Evolutionary conservation across 92 coral and sea anemone species (phyloP).

Genomic region (Ricordea florida): DNA sequence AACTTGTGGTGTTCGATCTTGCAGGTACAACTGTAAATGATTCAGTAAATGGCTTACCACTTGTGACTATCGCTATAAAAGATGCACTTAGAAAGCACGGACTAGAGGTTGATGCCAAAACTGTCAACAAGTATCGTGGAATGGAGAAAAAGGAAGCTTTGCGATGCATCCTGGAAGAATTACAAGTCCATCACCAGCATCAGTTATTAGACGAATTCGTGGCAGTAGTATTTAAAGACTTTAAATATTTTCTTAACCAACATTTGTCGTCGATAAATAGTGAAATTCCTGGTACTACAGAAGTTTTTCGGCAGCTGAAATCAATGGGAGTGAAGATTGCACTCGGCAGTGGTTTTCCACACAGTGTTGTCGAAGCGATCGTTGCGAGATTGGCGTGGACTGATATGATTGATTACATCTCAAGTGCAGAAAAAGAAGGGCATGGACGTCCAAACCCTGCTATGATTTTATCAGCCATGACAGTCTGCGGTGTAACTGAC

Average conservation of each 20-base stretch:
- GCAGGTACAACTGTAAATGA: conserved; percentile 98
- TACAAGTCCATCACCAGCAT: not conserved
- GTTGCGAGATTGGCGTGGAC: conserved; percentile 70
- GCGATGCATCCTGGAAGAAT: conserved; percentile 26
- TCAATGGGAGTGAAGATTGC: conserved; percentile 74
- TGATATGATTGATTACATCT: conserved; percentile 72
- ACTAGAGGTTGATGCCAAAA: conserved; percentile 47
- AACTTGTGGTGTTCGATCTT: conserved; percentile 89
- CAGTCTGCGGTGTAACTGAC: conserved; percentile 55
- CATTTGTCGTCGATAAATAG: conserved; percentile 69
- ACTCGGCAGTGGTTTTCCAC: conserved; percentile 97
- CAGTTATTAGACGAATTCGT: conserved; percentile 5
- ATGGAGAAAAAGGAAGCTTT: conserved; percentile 94
- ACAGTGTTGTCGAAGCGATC: conserved; percentile 79
- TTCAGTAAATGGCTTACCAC: conserved; percentile 82
- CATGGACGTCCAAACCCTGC: conserved; percentile 93
- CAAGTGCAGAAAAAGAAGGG: conserved; percentile 91
- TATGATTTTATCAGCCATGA: conserved; percentile 95
- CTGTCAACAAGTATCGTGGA: conserved; percentile 90
- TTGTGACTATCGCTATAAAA: conserved; percentile 85
- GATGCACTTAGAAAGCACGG: conserved; percentile 82
- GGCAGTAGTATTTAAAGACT: conserved; percentile 72
- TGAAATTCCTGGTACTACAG: conserved; percentile 90
- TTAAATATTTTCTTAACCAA: conserved; percentile 62
- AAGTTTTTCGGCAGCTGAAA: conserved; percentile 62